A percentile compares a stretch with the other conserved stretches of the same genome.
Conservation (phyloP, 2,113 vertebrate genomes). For the Danio rerio region GRCz12tu NC_133176.1:15374001-15374500, state of each 20-base stretch:
- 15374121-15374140: too few species aligned
- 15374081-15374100: too few species aligned
- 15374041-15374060: too few species aligned
- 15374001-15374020: too few species aligned
- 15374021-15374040: too few species aligned
- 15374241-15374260: background rate
- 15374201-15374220: background rate
- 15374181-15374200: background rate
- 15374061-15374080: too few species aligned
- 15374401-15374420: conserved; percentile 4
- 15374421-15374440: conserved; percentile 20
- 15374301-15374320: background rate
- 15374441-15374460: background rate
- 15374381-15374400: conserved; percentile 2
- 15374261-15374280: background rate
- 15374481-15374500: background rate
- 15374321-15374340: background rate
- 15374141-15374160: background rate
- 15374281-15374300: background rate
- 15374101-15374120: too few species aligned
- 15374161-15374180: background rate
- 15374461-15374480: background rate
- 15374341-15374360: background rate
- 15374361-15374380: background rate
- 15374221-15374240: background rate